Conservation (phyloP, 1,140 invertebrate species). For the Ceratoteleas bidentatus region DNA sequence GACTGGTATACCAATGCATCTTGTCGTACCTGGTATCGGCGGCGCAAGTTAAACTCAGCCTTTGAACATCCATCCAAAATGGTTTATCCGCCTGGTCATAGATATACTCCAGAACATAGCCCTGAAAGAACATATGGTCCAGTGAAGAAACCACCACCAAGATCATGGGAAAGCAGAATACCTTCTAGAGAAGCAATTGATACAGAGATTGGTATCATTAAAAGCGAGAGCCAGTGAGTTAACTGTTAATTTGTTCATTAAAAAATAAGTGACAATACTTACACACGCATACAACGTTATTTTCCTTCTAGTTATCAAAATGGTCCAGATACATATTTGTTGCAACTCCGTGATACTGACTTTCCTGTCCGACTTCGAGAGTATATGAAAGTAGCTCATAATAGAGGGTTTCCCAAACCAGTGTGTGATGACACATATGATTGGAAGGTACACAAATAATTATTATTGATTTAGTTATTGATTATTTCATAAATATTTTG, state of each 20-base stretch:
- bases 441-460: conserved; percentile 84
- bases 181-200: conserved; percentile 90
- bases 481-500: conserved; percentile 1
- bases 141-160: conserved; percentile 79
- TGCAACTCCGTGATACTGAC: conserved; percentile 94
- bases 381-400: conserved; percentile 95
- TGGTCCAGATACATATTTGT: conserved; percentile 96
- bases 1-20: conserved; percentile 95
- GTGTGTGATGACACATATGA: conserved; percentile 87
- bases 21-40: conserved; percentile 91
- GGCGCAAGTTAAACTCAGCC: conserved; percentile 89
- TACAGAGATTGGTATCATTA: conserved; percentile 90
- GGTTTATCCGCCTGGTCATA: conserved; percentile 94
- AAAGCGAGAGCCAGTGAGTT: conserved; percentile 93
- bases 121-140: conserved; percentile 82
- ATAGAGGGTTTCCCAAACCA: conserved; percentile 84
- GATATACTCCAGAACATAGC: conserved; percentile 88
- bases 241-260: conserved; percentile 4
- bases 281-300: not conserved
- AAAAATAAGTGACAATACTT: too few relatives aligned
- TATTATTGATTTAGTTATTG: conserved; percentile 2
- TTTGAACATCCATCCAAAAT: conserved; percentile 95
- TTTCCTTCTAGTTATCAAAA: conserved; percentile 89
- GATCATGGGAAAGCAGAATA: conserved; percentile 86
- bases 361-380: conserved; percentile 94